Evolutionary conservation across 2,888 invertebrate species (phyloP), one percentile per base, ranked within the genome.

Genomic region (Calliphora vomitoria): DNA sequence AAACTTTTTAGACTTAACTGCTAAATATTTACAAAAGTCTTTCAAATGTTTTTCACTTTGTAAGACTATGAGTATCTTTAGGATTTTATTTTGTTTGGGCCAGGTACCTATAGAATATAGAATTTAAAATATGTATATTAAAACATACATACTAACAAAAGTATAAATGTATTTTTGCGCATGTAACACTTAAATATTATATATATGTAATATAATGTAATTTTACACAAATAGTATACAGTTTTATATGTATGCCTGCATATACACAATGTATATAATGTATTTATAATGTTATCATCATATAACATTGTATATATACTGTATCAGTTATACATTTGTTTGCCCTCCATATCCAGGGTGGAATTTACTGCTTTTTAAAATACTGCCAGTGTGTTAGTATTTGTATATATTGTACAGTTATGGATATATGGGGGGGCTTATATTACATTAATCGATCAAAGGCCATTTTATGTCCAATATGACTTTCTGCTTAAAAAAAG

Each of bases 391-490:
- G 20, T 38, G 50, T 41, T 11, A 55, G 60, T 47, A 15, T 71
- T 31, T 44, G 31, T 44, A 50, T 69, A 71, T 64, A 55, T 72
- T 74, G 74, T 82, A 82, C 74, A 74, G 74, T 82, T 82, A 44
- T 66, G 74, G n/a, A 31, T 66, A 41, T 64, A 66, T 58, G 44
- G 44, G 60, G 44, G 44, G 60, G 35, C 78, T 86, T 60, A 10
- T 66, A 53, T 81, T 78, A 78, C 31, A 74, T 69, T 74, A 75
- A 82, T 86, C 79, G 79, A 86, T 79, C 79, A 86, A 74, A 86
- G 68, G 60, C 74, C 82, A 82, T 86, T 55, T 78, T 44, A 81
- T 71, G 80, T 60, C 58, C 72, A 78, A 58, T 58, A 66, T 82
- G 31, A 55, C 13, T 25, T 50, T 64, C 53, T 50, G 41, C n/a